Evolutionary conservation across 2,888 invertebrate species (phyloP).

Genomic region (Scaptomyza flava): DNA sequence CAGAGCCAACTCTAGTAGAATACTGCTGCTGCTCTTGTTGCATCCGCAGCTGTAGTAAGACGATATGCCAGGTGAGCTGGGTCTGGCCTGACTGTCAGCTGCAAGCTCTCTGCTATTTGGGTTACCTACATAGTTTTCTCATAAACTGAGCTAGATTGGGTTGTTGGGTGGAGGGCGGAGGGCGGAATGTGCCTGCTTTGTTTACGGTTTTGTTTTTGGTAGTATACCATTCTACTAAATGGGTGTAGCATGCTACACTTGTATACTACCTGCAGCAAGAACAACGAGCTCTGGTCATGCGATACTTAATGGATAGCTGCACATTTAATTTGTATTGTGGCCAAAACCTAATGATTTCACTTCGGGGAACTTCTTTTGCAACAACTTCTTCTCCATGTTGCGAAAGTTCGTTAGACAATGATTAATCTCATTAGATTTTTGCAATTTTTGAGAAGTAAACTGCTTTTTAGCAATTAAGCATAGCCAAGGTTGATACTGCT

Average conservation of each 20-base stretch:
- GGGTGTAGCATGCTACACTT: slow-evolving; percentile 4
- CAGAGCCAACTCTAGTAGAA: slow-evolving; percentile 16
- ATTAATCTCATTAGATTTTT: slow-evolving; percentile 29
- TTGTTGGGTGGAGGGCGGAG: not conserved
- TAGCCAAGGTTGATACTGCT: slow-evolving; percentile 1
- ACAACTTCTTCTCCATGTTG: not conserved
- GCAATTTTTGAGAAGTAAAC: not conserved
- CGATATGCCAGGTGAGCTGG: slow-evolving; percentile 43
- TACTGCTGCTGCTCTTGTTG: slow-evolving; percentile 13
- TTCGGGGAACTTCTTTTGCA: not conserved
- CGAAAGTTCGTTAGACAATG: slow-evolving; percentile 23
- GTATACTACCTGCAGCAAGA: slow-evolving; percentile 9
- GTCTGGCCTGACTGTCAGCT: slow-evolving; percentile 30
- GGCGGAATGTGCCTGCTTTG: slow-evolving; percentile 25
- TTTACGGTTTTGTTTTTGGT: slow-evolving; percentile 37
- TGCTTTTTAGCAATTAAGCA: slow-evolving; percentile 2
- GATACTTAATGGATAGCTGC: slow-evolving; percentile 58
- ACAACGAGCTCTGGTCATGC: slow-evolving; percentile 31
- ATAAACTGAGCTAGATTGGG: slow-evolving; percentile 43
- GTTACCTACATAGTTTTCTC: slow-evolving; percentile 61
- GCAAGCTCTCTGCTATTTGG: slow-evolving; percentile 55
- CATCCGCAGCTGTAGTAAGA: slow-evolving; percentile 45
- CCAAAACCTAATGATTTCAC: slow-evolving; percentile 36
- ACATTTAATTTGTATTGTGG: slow-evolving; percentile 52
- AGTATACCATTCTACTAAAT: not conserved